Conservation (phyloP, 2,797 vertebrate species). For the Chromis chromis region DNA sequence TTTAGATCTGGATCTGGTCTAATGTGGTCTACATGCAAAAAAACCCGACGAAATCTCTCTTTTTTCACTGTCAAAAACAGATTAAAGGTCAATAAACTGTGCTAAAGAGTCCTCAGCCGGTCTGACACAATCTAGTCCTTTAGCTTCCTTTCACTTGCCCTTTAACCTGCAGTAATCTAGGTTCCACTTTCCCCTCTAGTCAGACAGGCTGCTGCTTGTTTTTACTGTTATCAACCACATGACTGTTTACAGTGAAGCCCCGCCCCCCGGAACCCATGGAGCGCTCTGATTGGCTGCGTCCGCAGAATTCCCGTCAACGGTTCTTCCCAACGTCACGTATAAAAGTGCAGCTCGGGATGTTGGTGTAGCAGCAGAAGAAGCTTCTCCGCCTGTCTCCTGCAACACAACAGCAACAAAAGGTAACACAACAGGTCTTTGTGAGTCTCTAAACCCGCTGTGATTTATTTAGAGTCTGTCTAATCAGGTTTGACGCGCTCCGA, state of each 20-base stretch:
- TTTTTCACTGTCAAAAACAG: too few species aligned
- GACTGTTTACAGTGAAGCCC: conserved; percentile 34
- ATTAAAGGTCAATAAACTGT: too few species aligned
- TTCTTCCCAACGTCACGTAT: conserved; percentile 49
- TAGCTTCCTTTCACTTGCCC: too few species aligned
- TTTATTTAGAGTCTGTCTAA: fast-evolving
- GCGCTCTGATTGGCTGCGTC: conserved; percentile 67
- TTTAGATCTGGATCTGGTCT: too few species aligned
- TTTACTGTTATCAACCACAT: conserved; percentile 38
- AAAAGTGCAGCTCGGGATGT: conserved; percentile 15
- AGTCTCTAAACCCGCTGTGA: fast-evolving
- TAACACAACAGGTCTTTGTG: neutral
- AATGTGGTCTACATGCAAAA: too few species aligned
- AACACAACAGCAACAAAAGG: conserved; percentile 19
- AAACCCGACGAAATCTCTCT: too few species aligned
- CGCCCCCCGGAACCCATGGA: conserved; percentile 40
- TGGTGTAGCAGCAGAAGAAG: fast-evolving
- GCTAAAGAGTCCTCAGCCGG: too few species aligned
- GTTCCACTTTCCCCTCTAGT: too few species aligned
- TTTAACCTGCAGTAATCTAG: too few species aligned
- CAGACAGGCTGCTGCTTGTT: too few species aligned
- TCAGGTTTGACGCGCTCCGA: fast-evolving
- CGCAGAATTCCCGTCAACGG: neutral
- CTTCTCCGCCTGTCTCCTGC: fast-evolving
- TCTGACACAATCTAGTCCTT: too few species aligned